Conservation (phyloP, 2,888 invertebrate species). For the Andrena flavipes region DNA sequence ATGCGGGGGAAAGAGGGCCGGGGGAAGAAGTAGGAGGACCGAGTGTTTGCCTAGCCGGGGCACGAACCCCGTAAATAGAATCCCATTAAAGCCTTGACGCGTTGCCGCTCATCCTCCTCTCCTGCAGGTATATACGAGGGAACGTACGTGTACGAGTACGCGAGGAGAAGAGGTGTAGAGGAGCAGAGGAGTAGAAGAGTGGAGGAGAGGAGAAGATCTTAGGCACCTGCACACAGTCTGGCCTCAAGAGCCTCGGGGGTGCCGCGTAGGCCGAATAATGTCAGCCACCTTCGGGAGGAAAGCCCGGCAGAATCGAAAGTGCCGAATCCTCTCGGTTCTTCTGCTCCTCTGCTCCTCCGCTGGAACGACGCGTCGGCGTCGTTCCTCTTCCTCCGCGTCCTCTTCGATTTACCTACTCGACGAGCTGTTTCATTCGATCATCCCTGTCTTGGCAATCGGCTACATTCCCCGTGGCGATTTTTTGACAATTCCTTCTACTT, state of each 20-base stretch:
- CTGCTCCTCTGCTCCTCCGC: neutral
- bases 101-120: slow-evolving; percentile 72
- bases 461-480: neutral
- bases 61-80: slow-evolving; percentile 83
- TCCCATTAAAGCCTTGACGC: slow-evolving; percentile 83
- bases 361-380: neutral
- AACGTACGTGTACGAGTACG: slow-evolving; percentile 37
- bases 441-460: no score
- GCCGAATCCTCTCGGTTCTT: slow-evolving; percentile 14
- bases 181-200: neutral
- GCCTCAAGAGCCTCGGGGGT: slow-evolving; percentile 3
- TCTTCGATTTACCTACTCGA: neutral
- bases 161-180: neutral
- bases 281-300: slow-evolving; percentile 29
- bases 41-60: slow-evolving; percentile 82
- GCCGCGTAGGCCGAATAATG: slow-evolving; percentile 49
- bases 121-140: slow-evolving; percentile 34
- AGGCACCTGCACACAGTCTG: slow-evolving; percentile 50
- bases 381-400: no score
- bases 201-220: slow-evolving; percentile 32
- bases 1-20: slow-evolving; percentile 30
- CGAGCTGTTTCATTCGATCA: neutral
- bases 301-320: slow-evolving; percentile 47
- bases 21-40: slow-evolving; percentile 40
- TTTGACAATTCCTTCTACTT: neutral